Conservation (phyloP, 2,113 vertebrate species). For the Menidia beryllina region DNA sequence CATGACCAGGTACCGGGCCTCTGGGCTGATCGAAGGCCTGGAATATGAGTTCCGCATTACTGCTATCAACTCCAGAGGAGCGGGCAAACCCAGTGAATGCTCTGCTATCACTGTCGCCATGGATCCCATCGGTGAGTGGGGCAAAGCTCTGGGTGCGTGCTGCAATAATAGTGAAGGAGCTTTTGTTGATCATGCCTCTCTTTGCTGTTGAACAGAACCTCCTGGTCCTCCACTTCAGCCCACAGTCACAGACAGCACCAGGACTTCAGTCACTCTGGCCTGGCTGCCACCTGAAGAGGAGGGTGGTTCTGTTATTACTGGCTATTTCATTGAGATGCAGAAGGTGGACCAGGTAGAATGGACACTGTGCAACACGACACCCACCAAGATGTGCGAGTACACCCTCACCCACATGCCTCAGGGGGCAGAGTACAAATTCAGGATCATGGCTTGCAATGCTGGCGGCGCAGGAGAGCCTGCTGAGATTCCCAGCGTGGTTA, state of each 20-base stretch:
- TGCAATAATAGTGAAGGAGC: not conserved
- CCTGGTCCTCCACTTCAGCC: slow-evolving; percentile 92
- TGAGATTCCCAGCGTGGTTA: slow-evolving; percentile 94
- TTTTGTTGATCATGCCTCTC: slow-evolving; percentile 1
- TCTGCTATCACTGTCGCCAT: slow-evolving; percentile 91
- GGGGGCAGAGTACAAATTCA: slow-evolving; percentile 97
- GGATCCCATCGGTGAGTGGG: slow-evolving; percentile 94
- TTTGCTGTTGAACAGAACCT: slow-evolving; percentile 82
- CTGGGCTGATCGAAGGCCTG: slow-evolving; percentile 92
- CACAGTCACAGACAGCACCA: slow-evolving; percentile 94
- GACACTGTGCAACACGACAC: slow-evolving; percentile 98
- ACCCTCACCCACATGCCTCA: slow-evolving; percentile 97
- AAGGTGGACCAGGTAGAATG: slow-evolving; percentile 98
- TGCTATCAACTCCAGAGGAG: slow-evolving; percentile 94
- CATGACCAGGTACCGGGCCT: slow-evolving; percentile 97
- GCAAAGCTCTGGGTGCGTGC: not conserved
- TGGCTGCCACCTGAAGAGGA: slow-evolving; percentile 96
- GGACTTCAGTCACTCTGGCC: slow-evolving; percentile 95
- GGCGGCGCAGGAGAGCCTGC: slow-evolving; percentile 95
- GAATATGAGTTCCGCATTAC: slow-evolving; percentile 96
- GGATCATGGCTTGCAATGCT: slow-evolving; percentile 93
- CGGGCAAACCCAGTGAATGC: slow-evolving; percentile 90
- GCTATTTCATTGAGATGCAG: slow-evolving; percentile 98
- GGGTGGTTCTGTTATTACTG: slow-evolving; percentile 92
- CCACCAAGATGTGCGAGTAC: slow-evolving; percentile 97